Base-by-base conservation (phyloP, 2,888 invertebrate species). In the Choreutis nemorana region DNA sequence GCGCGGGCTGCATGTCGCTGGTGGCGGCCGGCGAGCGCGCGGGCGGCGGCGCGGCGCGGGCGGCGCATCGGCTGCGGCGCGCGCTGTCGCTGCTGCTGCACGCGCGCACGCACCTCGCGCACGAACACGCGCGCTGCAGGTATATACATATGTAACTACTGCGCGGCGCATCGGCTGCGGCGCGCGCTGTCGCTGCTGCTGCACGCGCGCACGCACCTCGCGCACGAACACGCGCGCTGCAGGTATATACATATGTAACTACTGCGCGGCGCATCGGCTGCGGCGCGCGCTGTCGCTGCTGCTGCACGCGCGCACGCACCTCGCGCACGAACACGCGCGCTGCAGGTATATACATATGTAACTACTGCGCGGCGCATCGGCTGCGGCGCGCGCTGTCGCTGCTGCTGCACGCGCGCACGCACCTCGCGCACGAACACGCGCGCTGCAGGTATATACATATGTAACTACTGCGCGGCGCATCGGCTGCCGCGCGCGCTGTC, bases 41-140 rank as follows among this genome's bases (percentile, higher is more conserved):
- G 40, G 72, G 77, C 0, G 75, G 75, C 10, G 61, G 61, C 1
- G 71, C 72, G 8, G 71, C 71, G 32, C 58, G 73, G 2, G 72
- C 72, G 1, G 73, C 72, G 2, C 73, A 72, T 36, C 57, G 75
- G 2, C 52, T 77, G 45, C 56, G 68, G 0, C 65, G 77, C 14
- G 65, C 73, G 14, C 52, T 75, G 3, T 71, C 73, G 16, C 49
- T 75, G 32, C 45, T 77, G 40, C 51, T 77, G 44, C 75, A 73
- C 28, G 77, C 77, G 36, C 41, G 73, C 1, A 55, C 61, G 25
- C 75, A 77, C 30, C 57, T 70, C 1, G 75, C 75, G 11, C 75
- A 75, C 45, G 73, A 77, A 42, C 75, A 77, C 35, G 52, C 58
- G 3, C 44, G 64, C 3, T 75, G 75, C 71, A 63, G 62, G 73